Percentiles rank a stretch among this genome's conserved stretches.
Evolutionary conservation across 2,888 invertebrate genomes (phyloP).

Genomic region (Aquatica leii): DNA sequence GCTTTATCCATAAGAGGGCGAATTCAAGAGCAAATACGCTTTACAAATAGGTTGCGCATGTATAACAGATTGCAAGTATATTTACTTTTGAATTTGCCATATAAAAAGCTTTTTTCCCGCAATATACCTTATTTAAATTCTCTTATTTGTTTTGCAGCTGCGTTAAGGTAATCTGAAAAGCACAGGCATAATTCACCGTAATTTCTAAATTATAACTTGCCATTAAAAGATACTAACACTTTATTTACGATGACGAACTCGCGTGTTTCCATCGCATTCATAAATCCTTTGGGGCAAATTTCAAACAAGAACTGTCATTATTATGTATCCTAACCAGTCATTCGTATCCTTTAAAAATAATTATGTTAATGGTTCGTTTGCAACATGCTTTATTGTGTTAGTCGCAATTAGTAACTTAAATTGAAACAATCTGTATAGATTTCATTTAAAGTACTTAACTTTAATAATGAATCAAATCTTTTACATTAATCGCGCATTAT

Average conservation of each 20-base stretch:
- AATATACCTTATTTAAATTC: neutral
- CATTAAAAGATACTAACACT: slow-evolving; percentile 7
- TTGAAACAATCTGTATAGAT: too few species aligned
- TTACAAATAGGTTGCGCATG: slow-evolving; percentile 31
- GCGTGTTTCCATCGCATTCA: slow-evolving; percentile 35
- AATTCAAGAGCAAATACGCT: slow-evolving; percentile 30
- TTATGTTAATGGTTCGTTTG: slow-evolving; percentile 31
- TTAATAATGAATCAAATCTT: too few species aligned
- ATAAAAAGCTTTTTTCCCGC: slow-evolving; percentile 18
- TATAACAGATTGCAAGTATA: slow-evolving; percentile 24
- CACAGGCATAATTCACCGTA: neutral
- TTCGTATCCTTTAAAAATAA: slow-evolving; percentile 29
- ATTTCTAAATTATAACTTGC: neutral
- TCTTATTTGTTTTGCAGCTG: too few species aligned
- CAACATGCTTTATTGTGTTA: neutral
- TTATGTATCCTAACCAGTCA: slow-evolving; percentile 18
- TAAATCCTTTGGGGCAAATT: slow-evolving; percentile 26
- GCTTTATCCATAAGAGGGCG: slow-evolving; percentile 21
- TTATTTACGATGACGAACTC: slow-evolving; percentile 28
- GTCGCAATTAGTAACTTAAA: neutral
- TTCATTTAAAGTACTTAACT: too few species aligned
- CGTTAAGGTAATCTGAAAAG: too few species aligned
- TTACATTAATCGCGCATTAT: too few species aligned
- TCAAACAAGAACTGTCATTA: slow-evolving; percentile 20
- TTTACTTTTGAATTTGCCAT: slow-evolving; percentile 21